Percentiles rank a stretch among this genome's conserved stretches.
Conservation (phyloP, 2,888 invertebrate genomes). For the Cataglyphis cursor region DNA sequence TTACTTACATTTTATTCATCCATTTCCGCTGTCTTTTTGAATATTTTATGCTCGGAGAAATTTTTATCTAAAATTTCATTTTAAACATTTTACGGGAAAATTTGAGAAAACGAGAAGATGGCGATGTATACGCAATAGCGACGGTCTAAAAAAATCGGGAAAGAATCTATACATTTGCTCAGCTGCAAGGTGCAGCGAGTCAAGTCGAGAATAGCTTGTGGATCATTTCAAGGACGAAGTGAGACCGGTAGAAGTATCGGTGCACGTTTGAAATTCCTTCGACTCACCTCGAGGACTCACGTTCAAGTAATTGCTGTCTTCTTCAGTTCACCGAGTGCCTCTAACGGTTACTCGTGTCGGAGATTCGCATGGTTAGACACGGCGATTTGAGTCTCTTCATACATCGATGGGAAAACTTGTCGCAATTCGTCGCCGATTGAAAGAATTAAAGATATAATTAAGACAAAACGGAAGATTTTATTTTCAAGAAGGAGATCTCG, state of each 20-base stretch:
- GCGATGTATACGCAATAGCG: neutral
- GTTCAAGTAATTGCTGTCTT: slow-evolving; percentile 74
- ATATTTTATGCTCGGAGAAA: slow-evolving; percentile 1
- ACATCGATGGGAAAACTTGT: slow-evolving; percentile 10
- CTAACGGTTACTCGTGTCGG: slow-evolving; percentile 61
- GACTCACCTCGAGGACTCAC: slow-evolving; percentile 71
- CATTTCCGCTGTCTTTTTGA: neutral
- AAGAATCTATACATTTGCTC: slow-evolving; percentile 34
- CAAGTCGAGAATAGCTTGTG: slow-evolving; percentile 54
- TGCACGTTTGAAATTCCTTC: slow-evolving; percentile 71
- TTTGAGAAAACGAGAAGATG: neutral
- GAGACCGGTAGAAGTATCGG: slow-evolving; percentile 62
- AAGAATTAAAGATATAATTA: neutral
- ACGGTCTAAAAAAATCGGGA: slow-evolving; percentile 11
- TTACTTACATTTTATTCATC: slow-evolving; percentile 7
- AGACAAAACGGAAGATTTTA: neutral
- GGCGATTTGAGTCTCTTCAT: slow-evolving; percentile 21
- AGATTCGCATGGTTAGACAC: slow-evolving; percentile 31
- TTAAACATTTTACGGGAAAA: neutral
- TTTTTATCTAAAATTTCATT: neutral
- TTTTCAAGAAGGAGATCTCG: too few species aligned
- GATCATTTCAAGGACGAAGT: slow-evolving; percentile 65
- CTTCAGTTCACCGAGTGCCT: slow-evolving; percentile 58
- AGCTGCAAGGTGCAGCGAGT: slow-evolving; percentile 29
- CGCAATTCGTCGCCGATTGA: neutral